Conservation (phyloP, 1,140 invertebrate species). For the Sycophila sp. region DNA sequence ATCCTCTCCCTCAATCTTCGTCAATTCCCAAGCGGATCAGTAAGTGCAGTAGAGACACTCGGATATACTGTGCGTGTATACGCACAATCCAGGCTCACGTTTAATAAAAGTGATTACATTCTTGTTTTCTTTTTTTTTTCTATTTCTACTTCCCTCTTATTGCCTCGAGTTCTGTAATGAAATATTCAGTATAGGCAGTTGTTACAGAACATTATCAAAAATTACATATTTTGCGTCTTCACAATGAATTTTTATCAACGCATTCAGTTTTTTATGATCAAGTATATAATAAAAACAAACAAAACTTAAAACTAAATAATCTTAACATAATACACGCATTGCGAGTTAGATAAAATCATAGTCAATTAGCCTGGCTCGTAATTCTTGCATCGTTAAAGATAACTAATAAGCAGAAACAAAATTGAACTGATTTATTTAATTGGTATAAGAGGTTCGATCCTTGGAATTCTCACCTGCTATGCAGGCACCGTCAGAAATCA, state of each 20-base stretch:
- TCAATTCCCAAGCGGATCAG: conserved; percentile 5
- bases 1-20: too few species aligned
- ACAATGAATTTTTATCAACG: too few species aligned
- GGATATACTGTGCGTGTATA: background rate
- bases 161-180: too few species aligned
- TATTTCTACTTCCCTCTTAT: too few species aligned
- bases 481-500: too few species aligned
- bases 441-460: background rate
- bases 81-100: background rate
- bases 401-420: background rate
- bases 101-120: conserved; percentile 28
- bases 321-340: too few species aligned
- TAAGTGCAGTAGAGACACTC: conserved; percentile 1
- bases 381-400: background rate
- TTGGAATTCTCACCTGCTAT: conserved; percentile 94
- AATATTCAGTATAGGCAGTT: too few species aligned
- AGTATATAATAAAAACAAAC: too few species aligned
- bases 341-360: conserved; percentile 9
- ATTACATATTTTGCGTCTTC: too few species aligned
- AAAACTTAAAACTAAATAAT: too few species aligned
- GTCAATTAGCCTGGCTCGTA: conserved; percentile 27
- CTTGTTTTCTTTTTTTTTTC: background rate
- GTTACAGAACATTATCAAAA: too few species aligned
- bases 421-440: background rate
- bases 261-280: too few species aligned